Evolutionary conservation across 2,888 invertebrate genomes (phyloP).

Genomic region (Eumerus sabulonum): DNA sequence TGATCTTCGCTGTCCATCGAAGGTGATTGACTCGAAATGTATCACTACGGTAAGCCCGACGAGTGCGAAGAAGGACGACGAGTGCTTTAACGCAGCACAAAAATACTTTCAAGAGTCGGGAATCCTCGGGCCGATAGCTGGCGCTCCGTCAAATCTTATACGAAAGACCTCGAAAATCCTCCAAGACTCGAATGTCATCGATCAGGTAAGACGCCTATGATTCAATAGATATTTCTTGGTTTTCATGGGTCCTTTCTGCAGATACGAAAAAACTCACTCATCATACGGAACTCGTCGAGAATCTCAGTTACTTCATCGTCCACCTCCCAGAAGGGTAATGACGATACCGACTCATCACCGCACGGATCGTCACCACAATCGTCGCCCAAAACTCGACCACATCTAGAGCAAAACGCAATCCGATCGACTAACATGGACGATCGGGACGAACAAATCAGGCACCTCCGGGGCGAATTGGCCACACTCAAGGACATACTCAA

Average conservation of each 20-base stretch:
- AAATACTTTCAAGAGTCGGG: slow-evolving; percentile 74
- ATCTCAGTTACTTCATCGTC: slow-evolving; percentile 47
- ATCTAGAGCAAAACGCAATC: slow-evolving; percentile 14
- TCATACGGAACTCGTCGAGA: slow-evolving; percentile 66
- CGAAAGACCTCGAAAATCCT: slow-evolving; percentile 74
- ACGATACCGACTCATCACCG: slow-evolving; percentile 38
- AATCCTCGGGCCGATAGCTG: slow-evolving; percentile 73
- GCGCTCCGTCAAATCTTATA: slow-evolving; percentile 69
- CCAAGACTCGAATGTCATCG: slow-evolving; percentile 72
- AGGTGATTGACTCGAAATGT: slow-evolving; percentile 17
- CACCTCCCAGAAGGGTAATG: slow-evolving; percentile 38
- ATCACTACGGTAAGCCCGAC: slow-evolving; percentile 42
- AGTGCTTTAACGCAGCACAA: slow-evolving; percentile 72
- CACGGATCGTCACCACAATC: slow-evolving; percentile 43
- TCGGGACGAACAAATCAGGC: slow-evolving; percentile 77
- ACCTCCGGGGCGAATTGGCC: slow-evolving; percentile 81
- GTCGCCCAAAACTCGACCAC: slow-evolving; percentile 26
- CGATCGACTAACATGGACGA: slow-evolving; percentile 70
- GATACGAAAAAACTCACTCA: slow-evolving; percentile 72
- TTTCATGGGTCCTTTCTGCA: too few species aligned
- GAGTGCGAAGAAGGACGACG: slow-evolving; percentile 51
- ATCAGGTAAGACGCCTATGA: slow-evolving; percentile 71
- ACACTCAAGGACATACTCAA: slow-evolving; percentile 81
- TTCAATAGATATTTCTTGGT: too few species aligned
- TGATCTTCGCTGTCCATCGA: slow-evolving; percentile 27